These are phyloP conservation scores for Caenorhabditis sp. DNA, from an alignment of 2,888 invertebrate genomes.

Conservation along the genomic window DNA sequence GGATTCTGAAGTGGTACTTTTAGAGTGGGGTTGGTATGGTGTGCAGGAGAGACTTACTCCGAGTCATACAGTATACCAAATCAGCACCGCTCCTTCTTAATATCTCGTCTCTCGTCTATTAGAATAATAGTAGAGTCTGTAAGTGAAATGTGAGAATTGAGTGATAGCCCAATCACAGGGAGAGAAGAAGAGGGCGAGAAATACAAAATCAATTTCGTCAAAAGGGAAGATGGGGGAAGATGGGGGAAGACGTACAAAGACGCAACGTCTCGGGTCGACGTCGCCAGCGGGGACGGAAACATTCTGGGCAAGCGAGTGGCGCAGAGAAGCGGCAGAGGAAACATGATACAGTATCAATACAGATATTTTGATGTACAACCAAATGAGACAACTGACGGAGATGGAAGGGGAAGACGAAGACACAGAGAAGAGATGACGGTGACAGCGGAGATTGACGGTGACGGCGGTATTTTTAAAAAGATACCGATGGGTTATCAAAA, in stretches of 20 bases:
- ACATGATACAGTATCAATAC: constrained; percentile 50
- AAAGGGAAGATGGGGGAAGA: constrained; percentile 25
- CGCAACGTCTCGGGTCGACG: neutral
- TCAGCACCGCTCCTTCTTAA: neutral
- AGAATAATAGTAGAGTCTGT: constrained; percentile 10
- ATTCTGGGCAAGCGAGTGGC: constrained; percentile 5
- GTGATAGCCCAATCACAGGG: constrained; percentile 15
- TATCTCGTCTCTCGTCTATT: neutral
- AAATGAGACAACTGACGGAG: constrained; percentile 29
- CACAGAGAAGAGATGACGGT: neutral
- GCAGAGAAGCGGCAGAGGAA: constrained; percentile 6
- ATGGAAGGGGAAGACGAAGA: neutral
- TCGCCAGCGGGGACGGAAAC: neutral
- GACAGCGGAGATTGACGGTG: neutral
- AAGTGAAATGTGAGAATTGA: constrained; percentile 21
- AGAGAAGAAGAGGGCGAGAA: constrained; percentile 4
- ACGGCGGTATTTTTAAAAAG: constrained; percentile 8
- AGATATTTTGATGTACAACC: constrained; percentile 47
- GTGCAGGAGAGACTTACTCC: constrained; percentile 27
- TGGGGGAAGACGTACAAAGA: constrained; percentile 19
- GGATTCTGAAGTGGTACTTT: constrained; percentile 40
- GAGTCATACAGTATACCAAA: constrained; percentile 49
- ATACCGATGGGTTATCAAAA: constrained; percentile 6
- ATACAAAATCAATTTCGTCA: constrained; percentile 33
- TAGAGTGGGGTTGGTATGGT: neutral